Evolutionary conservation across 2,113 vertebrate genomes (phyloP).

Genomic region (Campylomormyrus numenius): DNA sequence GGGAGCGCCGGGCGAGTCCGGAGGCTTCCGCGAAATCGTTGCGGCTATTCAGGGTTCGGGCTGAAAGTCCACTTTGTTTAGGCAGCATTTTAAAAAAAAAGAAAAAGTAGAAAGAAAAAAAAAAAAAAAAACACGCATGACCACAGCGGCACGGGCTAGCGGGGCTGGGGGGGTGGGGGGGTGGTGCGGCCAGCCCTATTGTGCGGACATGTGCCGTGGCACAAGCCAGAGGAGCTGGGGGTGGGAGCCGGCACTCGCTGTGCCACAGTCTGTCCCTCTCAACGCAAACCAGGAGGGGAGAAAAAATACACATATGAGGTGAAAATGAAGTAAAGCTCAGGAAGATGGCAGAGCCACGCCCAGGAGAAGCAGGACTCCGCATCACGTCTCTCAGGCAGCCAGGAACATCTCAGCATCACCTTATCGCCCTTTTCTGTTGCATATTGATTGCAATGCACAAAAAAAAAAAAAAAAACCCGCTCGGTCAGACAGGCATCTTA

Average conservation of each 20-base stretch:
- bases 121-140: background rate
- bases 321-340: background rate
- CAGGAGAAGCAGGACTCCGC: background rate
- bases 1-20: background rate
- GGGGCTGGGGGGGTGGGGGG: background rate
- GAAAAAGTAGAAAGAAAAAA: background rate
- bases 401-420: background rate
- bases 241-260: background rate
- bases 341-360: background rate
- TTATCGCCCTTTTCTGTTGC: background rate
- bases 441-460: background rate
- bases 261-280: conserved; percentile 4
- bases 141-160: background rate
- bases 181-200: background rate
- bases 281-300: background rate
- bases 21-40: background rate
- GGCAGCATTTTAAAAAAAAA: background rate
- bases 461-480: background rate
- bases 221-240: background rate
- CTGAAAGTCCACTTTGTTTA: background rate
- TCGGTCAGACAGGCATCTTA: background rate
- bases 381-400: background rate
- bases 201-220: background rate
- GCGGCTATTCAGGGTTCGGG: background rate
- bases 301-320: background rate